Evolutionary conservation across 2,888 invertebrate genomes (phyloP).

Genomic region (Geophilus truncorum): DNA sequence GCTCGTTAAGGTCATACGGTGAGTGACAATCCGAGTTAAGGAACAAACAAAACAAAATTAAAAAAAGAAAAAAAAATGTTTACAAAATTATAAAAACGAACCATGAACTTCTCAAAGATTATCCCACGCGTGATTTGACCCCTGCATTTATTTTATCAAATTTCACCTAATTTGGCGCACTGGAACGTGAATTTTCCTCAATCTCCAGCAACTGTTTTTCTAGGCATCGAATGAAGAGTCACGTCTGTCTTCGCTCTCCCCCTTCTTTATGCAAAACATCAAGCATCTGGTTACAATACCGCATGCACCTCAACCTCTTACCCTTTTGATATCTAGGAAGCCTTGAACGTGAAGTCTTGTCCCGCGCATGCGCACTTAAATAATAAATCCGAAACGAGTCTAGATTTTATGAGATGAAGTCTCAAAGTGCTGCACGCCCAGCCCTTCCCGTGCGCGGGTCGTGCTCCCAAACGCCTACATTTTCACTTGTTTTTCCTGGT

Average conservation of each 20-base stretch:
- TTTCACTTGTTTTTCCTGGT: not conserved
- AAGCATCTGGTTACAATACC: not conserved
- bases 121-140: not conserved
- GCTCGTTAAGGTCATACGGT: not conserved
- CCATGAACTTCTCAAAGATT: not conserved
- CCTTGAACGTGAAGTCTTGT: not conserved
- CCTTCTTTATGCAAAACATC: not conserved
- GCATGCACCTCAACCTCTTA: slow-evolving; percentile 6
- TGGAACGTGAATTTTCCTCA: not conserved
- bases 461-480: not conserved
- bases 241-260: slow-evolving; percentile 11
- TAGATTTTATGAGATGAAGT: slow-evolving; percentile 27
- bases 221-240: slow-evolving; percentile 8
- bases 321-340: slow-evolving; percentile 1
- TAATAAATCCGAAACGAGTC: slow-evolving; percentile 15
- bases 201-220: not conserved
- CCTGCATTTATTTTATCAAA: not conserved
- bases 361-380: slow-evolving; percentile 13
- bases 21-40: not conserved
- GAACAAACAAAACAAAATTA: no score
- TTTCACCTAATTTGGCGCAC: not conserved
- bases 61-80: not conserved
- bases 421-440: not conserved
- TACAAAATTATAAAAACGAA: not conserved
- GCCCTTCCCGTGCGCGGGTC: not conserved